Percentiles rank a stretch among this genome's conserved stretches.
Conservation (phyloP, 2,888 invertebrate genomes). For the Acleris holmiana region DNA sequence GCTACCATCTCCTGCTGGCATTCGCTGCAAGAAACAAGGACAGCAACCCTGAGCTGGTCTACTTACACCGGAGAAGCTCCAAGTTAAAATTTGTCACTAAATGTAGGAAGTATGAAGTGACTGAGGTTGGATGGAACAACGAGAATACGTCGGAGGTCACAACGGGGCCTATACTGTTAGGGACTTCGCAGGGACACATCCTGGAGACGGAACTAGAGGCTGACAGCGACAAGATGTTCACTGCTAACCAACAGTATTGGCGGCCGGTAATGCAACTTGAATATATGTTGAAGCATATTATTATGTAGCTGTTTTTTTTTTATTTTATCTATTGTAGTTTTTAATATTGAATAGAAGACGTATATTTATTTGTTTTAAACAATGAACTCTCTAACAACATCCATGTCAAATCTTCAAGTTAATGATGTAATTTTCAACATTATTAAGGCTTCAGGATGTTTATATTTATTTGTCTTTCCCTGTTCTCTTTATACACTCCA, state of each 20-base stretch:
- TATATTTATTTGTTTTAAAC: no score
- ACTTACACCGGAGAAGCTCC: constrained; percentile 89
- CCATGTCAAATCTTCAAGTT: no score
- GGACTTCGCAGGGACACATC: constrained; percentile 95
- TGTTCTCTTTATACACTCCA: neutral
- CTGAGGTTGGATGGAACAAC: constrained; percentile 95
- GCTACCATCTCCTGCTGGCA: constrained; percentile 92
- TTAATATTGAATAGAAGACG: no score
- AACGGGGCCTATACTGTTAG: constrained; percentile 94
- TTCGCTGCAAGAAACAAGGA: constrained; percentile 86
- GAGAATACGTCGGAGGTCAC: constrained; percentile 87
- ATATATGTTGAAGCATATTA: neutral
- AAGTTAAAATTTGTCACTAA: constrained; percentile 88
- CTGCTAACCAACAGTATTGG: constrained; percentile 90
- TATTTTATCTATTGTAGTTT: no score
- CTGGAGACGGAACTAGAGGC: constrained; percentile 94
- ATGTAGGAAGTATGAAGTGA: constrained; percentile 91
- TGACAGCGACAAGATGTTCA: constrained; percentile 93
- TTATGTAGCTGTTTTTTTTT: no score
- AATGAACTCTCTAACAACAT: no score
- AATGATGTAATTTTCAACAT: no score
- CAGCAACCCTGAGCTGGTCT: constrained; percentile 89
- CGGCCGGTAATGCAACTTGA: constrained; percentile 87
- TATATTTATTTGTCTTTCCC: neutral
- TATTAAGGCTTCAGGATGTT: neutral